Evolutionary conservation across 2,888 invertebrate species (phyloP), one percentile per base, ranked within the genome.

Genomic region (Archips crataeganus): DNA sequence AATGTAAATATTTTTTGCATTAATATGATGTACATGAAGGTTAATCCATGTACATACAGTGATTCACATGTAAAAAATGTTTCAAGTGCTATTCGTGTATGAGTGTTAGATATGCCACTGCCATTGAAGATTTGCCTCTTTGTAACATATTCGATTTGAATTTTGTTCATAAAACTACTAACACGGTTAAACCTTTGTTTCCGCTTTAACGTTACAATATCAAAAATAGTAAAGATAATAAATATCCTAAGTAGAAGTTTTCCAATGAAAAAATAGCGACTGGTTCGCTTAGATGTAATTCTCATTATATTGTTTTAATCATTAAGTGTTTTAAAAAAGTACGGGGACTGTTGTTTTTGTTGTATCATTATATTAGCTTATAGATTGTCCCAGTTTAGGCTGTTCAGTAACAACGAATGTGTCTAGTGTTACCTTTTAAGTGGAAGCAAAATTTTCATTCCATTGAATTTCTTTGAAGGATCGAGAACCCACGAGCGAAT

Each of bases 1-100:
- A 84, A 80, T 94, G 93, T 94, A 93, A 89, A 93, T 93, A 94
- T 92, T 87, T 90, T 93, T 93, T 92, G 92, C 92, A 88, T 89
- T 87, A 87, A 88, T 87, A 87, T 84, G 88, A 81, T 85, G 85
- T 87, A 87, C 85, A 88, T 90, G 87, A 87, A 88, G 84, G 86
- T 85, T 84, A 80, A 86, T 79, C 78, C 84, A 84, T 90, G 90
- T 91, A 90, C 87, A 91, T 90, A 92, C 87, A 86, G 85, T 83
- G 82, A 84, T 84, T 87, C 82, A 83, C 83, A 85, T 86, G 87
- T 88, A 90, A 88, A 89, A 15, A 90, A 86, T 87, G 87, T 87
- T 91, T 90, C 85, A 88, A 89, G 87, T 89, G 91, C 90, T 90
- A 90, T 87, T 87, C 80, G 88, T 91, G 91, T 90, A 86, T 90